Conservation (phyloP, 2,888 invertebrate genomes). For the Zootermopsis nevadensis region DNA sequence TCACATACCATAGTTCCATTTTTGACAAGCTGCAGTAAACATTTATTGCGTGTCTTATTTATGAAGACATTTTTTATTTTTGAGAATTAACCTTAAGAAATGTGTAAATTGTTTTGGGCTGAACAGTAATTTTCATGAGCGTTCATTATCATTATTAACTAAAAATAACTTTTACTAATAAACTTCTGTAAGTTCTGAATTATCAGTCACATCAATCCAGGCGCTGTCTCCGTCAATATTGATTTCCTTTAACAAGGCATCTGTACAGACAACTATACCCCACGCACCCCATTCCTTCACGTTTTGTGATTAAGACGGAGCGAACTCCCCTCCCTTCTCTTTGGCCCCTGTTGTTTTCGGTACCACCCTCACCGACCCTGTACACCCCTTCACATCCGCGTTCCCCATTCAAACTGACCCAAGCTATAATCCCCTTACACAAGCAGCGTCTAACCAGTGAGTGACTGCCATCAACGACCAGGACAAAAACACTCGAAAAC, state of each 20-base stretch:
- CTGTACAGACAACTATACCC: not conserved
- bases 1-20: not conserved
- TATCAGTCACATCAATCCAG: not conserved
- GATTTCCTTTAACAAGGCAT: not conserved
- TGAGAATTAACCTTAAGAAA: no score
- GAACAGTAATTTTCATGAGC: no score
- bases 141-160: no score
- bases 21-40: no score
- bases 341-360: not conserved
- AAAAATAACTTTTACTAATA: not conserved
- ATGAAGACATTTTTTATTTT: no score
- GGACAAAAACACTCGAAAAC: not conserved
- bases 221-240: not conserved
- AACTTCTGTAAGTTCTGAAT: not conserved
- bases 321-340: not conserved
- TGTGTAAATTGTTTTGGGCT: no score
- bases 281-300: not conserved
- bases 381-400: not conserved
- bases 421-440: slow-evolving; percentile 26
- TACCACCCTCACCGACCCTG: not conserved
- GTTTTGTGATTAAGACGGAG: not conserved
- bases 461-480: not conserved
- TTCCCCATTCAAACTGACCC: slow-evolving; percentile 10
- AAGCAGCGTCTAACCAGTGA: not conserved
- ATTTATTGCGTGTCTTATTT: no score